phyloP scores from a whole-genome alignment of 1,140 invertebrate genomes.

The Maniola jurtina region DNA sequence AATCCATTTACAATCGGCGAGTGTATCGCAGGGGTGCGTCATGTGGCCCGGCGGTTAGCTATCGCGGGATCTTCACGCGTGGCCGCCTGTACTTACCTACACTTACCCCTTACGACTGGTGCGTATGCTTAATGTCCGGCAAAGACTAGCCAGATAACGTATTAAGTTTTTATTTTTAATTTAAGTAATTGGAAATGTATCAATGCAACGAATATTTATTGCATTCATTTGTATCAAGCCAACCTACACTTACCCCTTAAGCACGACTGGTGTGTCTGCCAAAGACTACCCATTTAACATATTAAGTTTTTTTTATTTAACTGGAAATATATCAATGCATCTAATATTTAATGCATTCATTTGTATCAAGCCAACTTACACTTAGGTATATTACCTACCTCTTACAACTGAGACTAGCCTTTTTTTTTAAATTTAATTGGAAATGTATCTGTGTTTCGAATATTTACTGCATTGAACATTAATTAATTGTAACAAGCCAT shows the following conservation, averaged over 20 bases:
- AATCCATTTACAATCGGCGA: conserved; percentile 34
- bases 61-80: conserved; percentile 68
- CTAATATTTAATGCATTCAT: too few relatives aligned
- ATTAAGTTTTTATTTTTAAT: conserved; percentile 15
- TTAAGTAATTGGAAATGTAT: conserved; percentile 1
- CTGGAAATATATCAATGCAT: neutral
- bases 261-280: conserved; percentile 21
- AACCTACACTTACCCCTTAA: conserved; percentile 30
- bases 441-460: too few relatives aligned
- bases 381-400: too few relatives aligned
- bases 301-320: conserved; percentile 13
- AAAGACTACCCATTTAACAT: conserved; percentile 30
- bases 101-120: conserved; percentile 35
- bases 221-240: too few relatives aligned
- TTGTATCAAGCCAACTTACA: too few relatives aligned
- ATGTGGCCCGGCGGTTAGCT: conserved; percentile 61
- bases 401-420: too few relatives aligned
- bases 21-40: conserved; percentile 39
- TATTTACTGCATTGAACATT: too few relatives aligned
- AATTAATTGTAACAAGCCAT: too few relatives aligned
- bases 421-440: too few relatives aligned
- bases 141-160: conserved; percentile 32
- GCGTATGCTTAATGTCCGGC: conserved; percentile 27
- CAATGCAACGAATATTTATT: too few relatives aligned
- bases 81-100: conserved; percentile 29